These are phyloP conservation scores for Corythoichthys intestinalis DNA, from an alignment of 2,113 vertebrate genomes.

Conservation along the genomic window DNA sequence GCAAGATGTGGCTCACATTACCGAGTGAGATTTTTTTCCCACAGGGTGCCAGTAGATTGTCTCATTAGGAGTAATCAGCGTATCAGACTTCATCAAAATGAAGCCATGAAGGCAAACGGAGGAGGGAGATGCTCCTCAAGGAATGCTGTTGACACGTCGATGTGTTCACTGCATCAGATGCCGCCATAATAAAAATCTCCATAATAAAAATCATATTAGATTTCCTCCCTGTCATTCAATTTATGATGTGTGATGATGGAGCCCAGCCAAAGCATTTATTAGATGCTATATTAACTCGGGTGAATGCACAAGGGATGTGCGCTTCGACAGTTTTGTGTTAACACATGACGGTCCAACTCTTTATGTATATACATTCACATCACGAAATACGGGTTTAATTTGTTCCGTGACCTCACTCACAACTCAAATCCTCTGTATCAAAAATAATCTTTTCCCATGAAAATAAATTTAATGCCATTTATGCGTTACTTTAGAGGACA, in stretches of 20 bases:
- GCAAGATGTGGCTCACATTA: constrained; percentile 32
- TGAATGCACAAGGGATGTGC: constrained; percentile 18
- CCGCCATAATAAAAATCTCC: constrained; percentile 18
- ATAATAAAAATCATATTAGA: constrained; percentile 18
- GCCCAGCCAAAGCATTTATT: constrained; percentile 20
- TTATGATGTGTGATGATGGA: constrained; percentile 21
- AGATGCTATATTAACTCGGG: constrained; percentile 33
- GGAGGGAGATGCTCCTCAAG: not conserved
- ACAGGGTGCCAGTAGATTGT: constrained; percentile 36
- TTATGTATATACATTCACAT: not conserved
- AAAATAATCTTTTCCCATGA: no score
- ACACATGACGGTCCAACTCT: not conserved
- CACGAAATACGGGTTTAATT: not conserved
- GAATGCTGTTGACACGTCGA: constrained; percentile 8
- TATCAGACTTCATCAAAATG: constrained; percentile 45
- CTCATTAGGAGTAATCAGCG: constrained; percentile 49
- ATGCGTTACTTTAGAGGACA: no score
- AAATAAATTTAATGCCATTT: not conserved
- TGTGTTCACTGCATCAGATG: not conserved
- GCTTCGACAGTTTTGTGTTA: constrained; percentile 1
- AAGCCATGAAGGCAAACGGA: constrained; percentile 21
- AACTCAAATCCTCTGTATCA: not conserved
- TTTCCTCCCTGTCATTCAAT: constrained; percentile 28
- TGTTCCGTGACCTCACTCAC: not conserved
- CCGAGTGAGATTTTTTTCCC: constrained; percentile 8